Base-by-base conservation (phyloP, 35 echinoderm and acorn worm species). In the Ophiothrix spiculata region DNA sequence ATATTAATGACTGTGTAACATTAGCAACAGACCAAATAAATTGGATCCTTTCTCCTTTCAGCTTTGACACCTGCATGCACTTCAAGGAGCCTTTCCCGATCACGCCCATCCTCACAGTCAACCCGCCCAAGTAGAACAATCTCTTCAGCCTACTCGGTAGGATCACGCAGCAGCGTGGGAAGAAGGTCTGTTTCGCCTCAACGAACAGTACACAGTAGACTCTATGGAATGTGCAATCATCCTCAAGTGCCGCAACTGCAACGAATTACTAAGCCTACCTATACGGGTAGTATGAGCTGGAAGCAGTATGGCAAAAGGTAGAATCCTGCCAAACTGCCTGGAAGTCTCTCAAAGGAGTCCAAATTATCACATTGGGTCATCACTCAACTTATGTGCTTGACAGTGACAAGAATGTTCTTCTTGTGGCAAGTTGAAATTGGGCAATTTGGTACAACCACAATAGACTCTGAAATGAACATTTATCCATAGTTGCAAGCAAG, bases 251-350 rank as follows among this genome's bases (percentile, higher is more conserved):
- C 88, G 0, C 80, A 84, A 69, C 64, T 92, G 0, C 84, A 79
- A n/a, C 74, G 39, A 37, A 76, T 87, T 32, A 92, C 79, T 1
- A 92, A 87, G 42, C 90, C 90, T 13, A 92, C 84, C 16, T 92
- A 81, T 32, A 92, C 90, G 0, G 78, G 90, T 2, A 92, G 84
- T 77, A 33, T 56, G 10, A 76, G 54, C 34, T 92, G 90, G 90
- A 69, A 54, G 21, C 42, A 45, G 35, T 46, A 84, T 33, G 46
- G 46, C 49, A 84, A 84, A 34, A 64, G n/a, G 25, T 84, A 63
- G 37, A n/a, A n/a, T n/a, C n/a, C n/a, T n/a, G n/a, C n/a, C n/a
- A n/a, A n/a, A n/a, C n/a, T n/a, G n/a, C n/a, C n/a, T n/a, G n/a
- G n/a, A n/a, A n/a, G n/a, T n/a, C n/a, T n/a, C n/a, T n/a, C n/a